phyloP scores from a whole-genome alignment of 1,140 invertebrate genomes.

The Luehdorfia chinensis region DNA sequence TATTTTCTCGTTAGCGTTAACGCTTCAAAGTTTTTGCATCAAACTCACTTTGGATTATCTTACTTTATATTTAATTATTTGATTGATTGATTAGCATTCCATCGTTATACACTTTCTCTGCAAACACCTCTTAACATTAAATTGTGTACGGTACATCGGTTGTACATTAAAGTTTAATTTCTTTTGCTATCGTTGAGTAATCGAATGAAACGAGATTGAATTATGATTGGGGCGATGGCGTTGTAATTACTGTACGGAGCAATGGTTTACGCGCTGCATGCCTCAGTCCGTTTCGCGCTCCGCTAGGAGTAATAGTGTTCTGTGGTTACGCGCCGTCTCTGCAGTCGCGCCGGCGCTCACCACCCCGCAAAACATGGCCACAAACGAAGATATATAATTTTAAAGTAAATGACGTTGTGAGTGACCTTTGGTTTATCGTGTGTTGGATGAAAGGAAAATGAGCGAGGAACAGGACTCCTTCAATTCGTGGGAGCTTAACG shows the following conservation, averaged over 20 bases:
- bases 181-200: conserved; percentile 46
- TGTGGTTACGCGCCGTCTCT: conserved; percentile 50
- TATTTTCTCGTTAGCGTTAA: too few relatives aligned
- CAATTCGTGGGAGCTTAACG: conserved; percentile 75
- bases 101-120: conserved; percentile 49
- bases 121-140: conserved; percentile 22
- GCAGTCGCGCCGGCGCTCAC: conserved; percentile 37
- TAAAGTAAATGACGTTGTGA: conserved; percentile 34
- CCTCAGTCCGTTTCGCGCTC: conserved; percentile 50
- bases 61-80: too few relatives aligned
- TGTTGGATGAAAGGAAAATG: conserved; percentile 44
- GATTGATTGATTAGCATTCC: not conserved
- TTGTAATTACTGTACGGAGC: conserved; percentile 32
- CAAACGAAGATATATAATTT: conserved; percentile 31
- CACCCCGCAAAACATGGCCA: conserved; percentile 40
- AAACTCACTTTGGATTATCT: too few relatives aligned
- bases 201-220: conserved; percentile 66
- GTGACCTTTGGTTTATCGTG: conserved; percentile 37
- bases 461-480: conserved; percentile 65
- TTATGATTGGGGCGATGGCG: conserved; percentile 45
- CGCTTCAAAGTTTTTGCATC: too few relatives aligned
- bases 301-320: too few relatives aligned
- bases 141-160: conserved; percentile 34
- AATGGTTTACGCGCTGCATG: conserved; percentile 26
- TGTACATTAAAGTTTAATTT: conserved; percentile 55